Percentiles rank a stretch among this genome's conserved stretches.
Evolutionary conservation across 2,113 vertebrate genomes (phyloP).

Genomic region (Spilogale gracilis): DNA sequence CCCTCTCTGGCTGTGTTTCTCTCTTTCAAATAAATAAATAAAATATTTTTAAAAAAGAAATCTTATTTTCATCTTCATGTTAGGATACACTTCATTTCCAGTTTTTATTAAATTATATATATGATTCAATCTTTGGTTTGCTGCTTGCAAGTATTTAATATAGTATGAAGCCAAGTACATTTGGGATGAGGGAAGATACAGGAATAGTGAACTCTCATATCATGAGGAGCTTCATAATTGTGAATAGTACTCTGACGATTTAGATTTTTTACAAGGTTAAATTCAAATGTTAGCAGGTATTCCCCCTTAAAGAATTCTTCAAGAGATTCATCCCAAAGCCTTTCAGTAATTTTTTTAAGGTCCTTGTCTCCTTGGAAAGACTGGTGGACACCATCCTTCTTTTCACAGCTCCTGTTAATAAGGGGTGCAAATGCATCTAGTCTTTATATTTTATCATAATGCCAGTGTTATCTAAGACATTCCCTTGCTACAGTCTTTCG

Average conservation of each 20-base stretch:
- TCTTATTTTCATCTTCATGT: slow-evolving; percentile 33
- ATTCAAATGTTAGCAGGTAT: not conserved
- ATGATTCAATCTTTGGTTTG: not conserved
- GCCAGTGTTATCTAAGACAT: not conserved
- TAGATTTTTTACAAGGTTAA: not conserved
- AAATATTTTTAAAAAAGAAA: not conserved
- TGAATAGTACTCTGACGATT: not conserved
- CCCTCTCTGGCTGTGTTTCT: no score
- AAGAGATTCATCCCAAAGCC: not conserved
- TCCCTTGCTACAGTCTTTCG: not conserved
- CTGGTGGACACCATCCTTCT: not conserved
- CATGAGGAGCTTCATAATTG: not conserved
- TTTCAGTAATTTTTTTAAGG: not conserved
- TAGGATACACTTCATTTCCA: not conserved
- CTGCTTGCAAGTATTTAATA: not conserved
- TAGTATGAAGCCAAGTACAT: not conserved
- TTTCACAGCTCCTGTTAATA: not conserved
- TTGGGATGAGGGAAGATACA: not conserved
- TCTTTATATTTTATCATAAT: not conserved
- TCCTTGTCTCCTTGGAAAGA: not conserved
- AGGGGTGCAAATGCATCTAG: not conserved
- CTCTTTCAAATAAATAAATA: no score
- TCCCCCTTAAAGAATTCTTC: not conserved
- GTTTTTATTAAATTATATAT: not conserved
- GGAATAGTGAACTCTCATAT: not conserved